Evolutionary conservation across 1,140 invertebrate species (phyloP).

Genomic region (Orchesella cincta): DNA sequence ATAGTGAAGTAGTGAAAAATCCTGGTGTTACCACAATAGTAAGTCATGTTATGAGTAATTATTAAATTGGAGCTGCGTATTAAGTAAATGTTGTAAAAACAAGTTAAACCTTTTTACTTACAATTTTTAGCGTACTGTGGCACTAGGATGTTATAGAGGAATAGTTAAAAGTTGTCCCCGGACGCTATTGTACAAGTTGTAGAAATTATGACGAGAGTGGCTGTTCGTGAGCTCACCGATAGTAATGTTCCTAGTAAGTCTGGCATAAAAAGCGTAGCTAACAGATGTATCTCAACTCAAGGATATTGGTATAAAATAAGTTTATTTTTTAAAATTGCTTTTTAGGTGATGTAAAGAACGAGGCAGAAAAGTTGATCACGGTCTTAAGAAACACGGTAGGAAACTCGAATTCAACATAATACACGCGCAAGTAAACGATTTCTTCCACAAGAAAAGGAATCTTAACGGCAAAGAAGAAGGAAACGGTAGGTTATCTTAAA

Average conservation of each 20-base stretch:
- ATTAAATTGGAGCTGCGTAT: neutral
- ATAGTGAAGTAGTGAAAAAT: too few relatives aligned
- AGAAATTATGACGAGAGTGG: constrained; percentile 21
- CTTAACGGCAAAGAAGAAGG: constrained; percentile 40
- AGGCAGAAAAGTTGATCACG: constrained; percentile 12
- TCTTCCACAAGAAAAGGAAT: constrained; percentile 33
- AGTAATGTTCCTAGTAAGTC: constrained; percentile 34
- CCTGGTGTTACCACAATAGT: too few relatives aligned
- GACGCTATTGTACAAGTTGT: constrained; percentile 21
- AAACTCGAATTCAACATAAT: constrained; percentile 29
- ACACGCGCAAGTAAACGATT: constrained; percentile 33
- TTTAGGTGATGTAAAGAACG: constrained; percentile 10
- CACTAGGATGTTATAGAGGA: constrained; percentile 28
- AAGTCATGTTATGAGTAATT: neutral
- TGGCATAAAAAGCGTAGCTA: too few relatives aligned
- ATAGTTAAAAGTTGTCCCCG: constrained; percentile 20
- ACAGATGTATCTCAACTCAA: neutral
- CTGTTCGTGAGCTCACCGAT: constrained; percentile 34
- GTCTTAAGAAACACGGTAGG: constrained; percentile 14
- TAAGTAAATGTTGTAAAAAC: neutral
- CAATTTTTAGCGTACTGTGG: constrained; percentile 17
- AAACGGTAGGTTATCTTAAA: constrained; percentile 36
- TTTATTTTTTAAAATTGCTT: neutral
- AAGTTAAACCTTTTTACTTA: neutral
- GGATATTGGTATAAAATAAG: neutral